phyloP scores from a whole-genome alignment of 2,113 vertebrate species.

The human (Homo sapiens) region DNA sequence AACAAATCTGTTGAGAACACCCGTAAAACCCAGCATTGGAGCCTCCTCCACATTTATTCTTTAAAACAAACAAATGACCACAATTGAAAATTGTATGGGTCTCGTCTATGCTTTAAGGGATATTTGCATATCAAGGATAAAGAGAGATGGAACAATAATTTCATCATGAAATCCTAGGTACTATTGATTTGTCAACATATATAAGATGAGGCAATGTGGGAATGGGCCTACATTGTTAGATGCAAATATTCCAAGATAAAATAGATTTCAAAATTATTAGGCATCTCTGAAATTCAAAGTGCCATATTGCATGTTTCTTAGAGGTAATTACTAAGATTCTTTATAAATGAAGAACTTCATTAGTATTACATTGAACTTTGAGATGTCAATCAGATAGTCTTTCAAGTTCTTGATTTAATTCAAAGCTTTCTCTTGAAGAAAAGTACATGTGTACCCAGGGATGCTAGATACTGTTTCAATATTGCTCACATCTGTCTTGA shows the following conservation, averaged over 20 bases:
- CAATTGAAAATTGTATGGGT: accelerated
- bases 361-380: too few relatives aligned
- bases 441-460: background rate
- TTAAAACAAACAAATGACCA: background rate
- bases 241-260: background rate
- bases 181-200: background rate
- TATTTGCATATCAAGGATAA: background rate
- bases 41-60: background rate
- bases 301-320: accelerated
- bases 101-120: background rate
- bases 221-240: background rate
- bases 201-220: background rate
- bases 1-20: too few relatives aligned
- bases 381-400: background rate
- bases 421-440: background rate
- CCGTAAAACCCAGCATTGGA: too few relatives aligned
- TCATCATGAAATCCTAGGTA: background rate
- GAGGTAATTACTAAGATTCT: background rate
- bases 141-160: background rate
- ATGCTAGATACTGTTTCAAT: background rate
- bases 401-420: background rate
- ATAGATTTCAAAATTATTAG: background rate
- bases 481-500: background rate
- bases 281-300: background rate
- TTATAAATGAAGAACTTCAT: background rate